A percentile compares a stretch with the other conserved stretches of the same genome.
Conservation (phyloP, 2,797 vertebrate species). For the Dromococcyx pavoninus region DNA sequence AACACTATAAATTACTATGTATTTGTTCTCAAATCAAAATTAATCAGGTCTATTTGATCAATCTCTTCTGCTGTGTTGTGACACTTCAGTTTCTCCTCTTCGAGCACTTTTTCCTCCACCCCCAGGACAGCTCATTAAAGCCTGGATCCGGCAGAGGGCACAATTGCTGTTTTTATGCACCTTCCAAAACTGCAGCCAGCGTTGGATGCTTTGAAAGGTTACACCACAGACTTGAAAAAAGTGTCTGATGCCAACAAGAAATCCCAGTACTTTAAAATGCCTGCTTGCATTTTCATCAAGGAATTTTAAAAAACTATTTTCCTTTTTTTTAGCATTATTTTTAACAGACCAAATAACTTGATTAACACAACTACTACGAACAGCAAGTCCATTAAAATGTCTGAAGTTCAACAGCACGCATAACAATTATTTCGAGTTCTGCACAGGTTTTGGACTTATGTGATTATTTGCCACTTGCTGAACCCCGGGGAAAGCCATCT, state of each 20-base stretch:
- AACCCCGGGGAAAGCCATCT: neutral
- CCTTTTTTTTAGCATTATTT: neutral
- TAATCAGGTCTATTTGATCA: neutral
- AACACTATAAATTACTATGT: fast-evolving
- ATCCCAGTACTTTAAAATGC: neutral
- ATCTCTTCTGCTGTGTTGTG: neutral
- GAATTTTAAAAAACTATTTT: neutral
- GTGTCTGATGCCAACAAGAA: neutral
- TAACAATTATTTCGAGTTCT: neutral
- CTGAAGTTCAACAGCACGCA: fast-evolving
- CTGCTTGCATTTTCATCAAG: neutral
- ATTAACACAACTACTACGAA: fast-evolving
- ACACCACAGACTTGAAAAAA: neutral
- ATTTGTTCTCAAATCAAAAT: neutral
- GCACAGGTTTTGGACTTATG: neutral
- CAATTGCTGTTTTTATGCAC: slow-evolving; percentile 5
- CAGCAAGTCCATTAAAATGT: fast-evolving
- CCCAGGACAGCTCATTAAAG: neutral
- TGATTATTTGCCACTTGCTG: neutral
- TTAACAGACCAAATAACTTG: fast-evolving
- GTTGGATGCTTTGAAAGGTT: neutral
- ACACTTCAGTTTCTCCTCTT: neutral
- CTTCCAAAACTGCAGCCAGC: neutral
- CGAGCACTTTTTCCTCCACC: fast-evolving
- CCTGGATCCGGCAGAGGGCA: slow-evolving; percentile 70